Evolutionary conservation across 2,888 invertebrate genomes (phyloP).

Genomic region (Euzophera pinguis): DNA sequence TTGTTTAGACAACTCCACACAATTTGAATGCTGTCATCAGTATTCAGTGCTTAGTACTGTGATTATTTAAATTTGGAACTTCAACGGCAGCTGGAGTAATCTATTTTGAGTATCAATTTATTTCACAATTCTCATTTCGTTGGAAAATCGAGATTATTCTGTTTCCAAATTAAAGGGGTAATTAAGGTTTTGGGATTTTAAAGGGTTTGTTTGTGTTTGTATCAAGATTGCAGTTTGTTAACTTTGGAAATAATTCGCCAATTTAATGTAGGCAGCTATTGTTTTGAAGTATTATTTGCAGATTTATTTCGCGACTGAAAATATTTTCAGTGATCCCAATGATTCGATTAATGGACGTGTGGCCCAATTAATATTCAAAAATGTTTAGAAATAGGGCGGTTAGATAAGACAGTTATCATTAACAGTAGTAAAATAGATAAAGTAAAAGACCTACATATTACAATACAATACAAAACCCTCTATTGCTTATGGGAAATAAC

Average conservation of each 20-base stretch:
- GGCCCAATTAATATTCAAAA: no score
- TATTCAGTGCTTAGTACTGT: constrained; percentile 51
- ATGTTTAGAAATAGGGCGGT: no score
- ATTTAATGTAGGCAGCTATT: constrained; percentile 1
- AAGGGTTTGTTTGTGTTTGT: constrained; percentile 12
- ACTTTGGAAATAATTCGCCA: neutral
- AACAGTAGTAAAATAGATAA: no score
- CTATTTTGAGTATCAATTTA: constrained; percentile 58
- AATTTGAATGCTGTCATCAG: constrained; percentile 62
- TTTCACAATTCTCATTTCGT: constrained; percentile 43
- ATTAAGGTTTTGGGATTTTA: constrained; percentile 13
- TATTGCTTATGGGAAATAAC: no score
- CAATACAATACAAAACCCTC: no score
- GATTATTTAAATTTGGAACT: constrained; percentile 65
- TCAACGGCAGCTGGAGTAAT: constrained; percentile 54
- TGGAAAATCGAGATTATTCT: constrained; percentile 31
- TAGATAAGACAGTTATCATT: no score
- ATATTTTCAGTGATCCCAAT: no score
- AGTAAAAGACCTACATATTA: no score
- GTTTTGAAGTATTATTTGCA: neutral
- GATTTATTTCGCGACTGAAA: neutral
- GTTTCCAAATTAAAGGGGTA: constrained; percentile 13
- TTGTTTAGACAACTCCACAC: constrained; percentile 60
- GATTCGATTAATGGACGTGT: no score
- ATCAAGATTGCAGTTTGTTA: constrained; percentile 12